phyloP scores from a whole-genome alignment of 2,888 invertebrate species.

The Drosophila falleni region DNA sequence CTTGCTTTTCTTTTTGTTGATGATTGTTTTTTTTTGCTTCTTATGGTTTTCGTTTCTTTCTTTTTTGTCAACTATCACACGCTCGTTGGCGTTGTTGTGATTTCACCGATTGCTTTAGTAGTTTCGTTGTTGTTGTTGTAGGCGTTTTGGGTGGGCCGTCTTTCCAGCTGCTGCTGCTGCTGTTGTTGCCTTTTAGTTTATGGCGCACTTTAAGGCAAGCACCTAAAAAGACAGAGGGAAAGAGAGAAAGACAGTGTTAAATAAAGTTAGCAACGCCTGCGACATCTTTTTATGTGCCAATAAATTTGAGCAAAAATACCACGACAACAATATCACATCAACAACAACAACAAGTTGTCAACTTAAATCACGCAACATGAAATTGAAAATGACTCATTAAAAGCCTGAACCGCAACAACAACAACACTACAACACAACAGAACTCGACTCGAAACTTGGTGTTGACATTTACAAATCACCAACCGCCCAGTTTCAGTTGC shows the following conservation, averaged over 20 bases:
- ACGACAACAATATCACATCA: conserved; percentile 21
- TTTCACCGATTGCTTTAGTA: conserved; percentile 55
- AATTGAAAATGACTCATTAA: conserved; percentile 77
- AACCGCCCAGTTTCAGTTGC: conserved; percentile 62
- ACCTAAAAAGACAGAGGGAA: conserved; percentile 68
- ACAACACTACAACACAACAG: neutral
- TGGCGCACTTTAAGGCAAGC: conserved; percentile 78
- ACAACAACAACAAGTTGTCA: conserved; percentile 58
- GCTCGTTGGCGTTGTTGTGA: conserved; percentile 59
- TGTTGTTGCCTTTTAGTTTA: conserved; percentile 70
- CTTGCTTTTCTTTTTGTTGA: conserved; percentile 19
- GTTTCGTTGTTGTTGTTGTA: conserved; percentile 50
- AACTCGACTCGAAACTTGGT: conserved; percentile 54
- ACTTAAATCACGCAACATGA: conserved; percentile 76
- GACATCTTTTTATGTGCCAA: conserved; percentile 77
- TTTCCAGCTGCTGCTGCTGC: conserved; percentile 44
- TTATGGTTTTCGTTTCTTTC: neutral
- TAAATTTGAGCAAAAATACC: conserved; percentile 73
- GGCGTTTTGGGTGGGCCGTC: conserved; percentile 74
- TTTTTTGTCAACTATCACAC: conserved; percentile 49
- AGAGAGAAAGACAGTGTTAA: conserved; percentile 51
- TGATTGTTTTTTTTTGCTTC: conserved; percentile 29
- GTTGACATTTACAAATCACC: conserved; percentile 82
- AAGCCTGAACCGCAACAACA: conserved; percentile 43
- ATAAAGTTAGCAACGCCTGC: conserved; percentile 81